A percentile compares a stretch with the other conserved stretches of the same genome.
phyloP scores from a whole-genome alignment of 2,797 vertebrate species.

The Taenioides sp. region DNA sequence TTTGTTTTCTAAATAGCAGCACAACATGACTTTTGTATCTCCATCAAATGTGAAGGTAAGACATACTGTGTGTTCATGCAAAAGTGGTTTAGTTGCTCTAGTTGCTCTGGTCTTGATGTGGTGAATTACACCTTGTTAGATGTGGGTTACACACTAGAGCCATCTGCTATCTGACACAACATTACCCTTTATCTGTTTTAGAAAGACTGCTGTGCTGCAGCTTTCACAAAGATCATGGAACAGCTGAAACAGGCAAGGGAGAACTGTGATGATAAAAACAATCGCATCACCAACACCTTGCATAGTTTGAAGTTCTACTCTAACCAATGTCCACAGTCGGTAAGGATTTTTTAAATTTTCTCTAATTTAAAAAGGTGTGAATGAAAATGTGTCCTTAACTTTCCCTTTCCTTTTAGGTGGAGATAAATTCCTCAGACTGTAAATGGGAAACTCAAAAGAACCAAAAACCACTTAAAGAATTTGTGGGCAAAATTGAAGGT shows the following conservation, averaged over 20 bases:
- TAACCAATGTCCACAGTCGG: background rate
- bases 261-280: accelerated
- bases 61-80: background rate
- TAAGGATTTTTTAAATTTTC: slow-evolving; percentile 12
- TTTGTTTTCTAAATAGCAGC: background rate
- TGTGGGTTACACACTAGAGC: background rate
- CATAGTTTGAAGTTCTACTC: accelerated
- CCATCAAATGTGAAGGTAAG: slow-evolving; percentile 34
- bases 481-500: accelerated
- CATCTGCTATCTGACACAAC: background rate
- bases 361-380: background rate
- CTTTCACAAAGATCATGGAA: accelerated
- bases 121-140: background rate
- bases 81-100: slow-evolving; percentile 2
- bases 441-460: accelerated
- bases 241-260: accelerated
- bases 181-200: slow-evolving; percentile 10
- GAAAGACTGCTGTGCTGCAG: accelerated
- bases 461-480: accelerated
- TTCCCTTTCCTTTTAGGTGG: slow-evolving; percentile 10
- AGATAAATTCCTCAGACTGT: background rate
- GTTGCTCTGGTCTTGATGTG: slow-evolving; percentile 3
- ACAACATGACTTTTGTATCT: background rate
- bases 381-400: slow-evolving; percentile 7
- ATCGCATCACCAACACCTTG: accelerated